Evolutionary conservation across 2,888 invertebrate genomes (phyloP), one percentile per base, ranked within the genome.

Genomic region (Ormyrus labotus): DNA sequence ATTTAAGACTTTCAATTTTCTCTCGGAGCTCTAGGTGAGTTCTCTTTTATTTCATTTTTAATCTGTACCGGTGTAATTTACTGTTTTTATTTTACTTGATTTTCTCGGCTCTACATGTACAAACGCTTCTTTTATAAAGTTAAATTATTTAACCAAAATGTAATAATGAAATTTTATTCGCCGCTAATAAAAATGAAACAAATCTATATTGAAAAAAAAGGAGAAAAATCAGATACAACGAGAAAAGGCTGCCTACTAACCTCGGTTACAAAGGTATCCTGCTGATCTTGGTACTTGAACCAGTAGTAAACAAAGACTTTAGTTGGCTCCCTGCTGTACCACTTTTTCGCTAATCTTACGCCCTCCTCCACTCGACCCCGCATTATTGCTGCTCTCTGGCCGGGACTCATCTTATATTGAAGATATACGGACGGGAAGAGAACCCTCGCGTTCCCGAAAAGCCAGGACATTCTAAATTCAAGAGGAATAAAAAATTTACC

Each of bases 371-470:
- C 90, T 48, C 95, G 90, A 0, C 95, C 95, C 7, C 92, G 91
- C 9, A 95, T 92, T 82, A 95, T 91, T 5, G 92, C 90, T 0
- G 92, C 87, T 83, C 93, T 92, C 84, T 94, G 92, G 0, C 88
- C 85, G 0, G 91, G 82, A 0, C 90, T 91, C 61, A 94, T 89
- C 11, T 88, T 87, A 47, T 89, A 87, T 0, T 92, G 91, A 80
- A 96, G 91, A 91, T 97, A 97, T 2, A 96, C 91, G 0, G 96
- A 96, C 0, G 96, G 96, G 85, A 93, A 93, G 0, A 96, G 90
- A 0, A 93, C 93, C 6, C 94, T 93, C 84, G 94, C 94, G 51
- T 91, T 91, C 0, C 92, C 88, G 92, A 95, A 96, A 45, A 96
- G 91, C 96, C 96, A 96, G 64, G 89, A 88, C 57, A 94, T 91